These are phyloP conservation scores for Lagopus muta DNA, from an alignment of 2,113 vertebrate genomes.

Conservation along the genomic window DNA sequence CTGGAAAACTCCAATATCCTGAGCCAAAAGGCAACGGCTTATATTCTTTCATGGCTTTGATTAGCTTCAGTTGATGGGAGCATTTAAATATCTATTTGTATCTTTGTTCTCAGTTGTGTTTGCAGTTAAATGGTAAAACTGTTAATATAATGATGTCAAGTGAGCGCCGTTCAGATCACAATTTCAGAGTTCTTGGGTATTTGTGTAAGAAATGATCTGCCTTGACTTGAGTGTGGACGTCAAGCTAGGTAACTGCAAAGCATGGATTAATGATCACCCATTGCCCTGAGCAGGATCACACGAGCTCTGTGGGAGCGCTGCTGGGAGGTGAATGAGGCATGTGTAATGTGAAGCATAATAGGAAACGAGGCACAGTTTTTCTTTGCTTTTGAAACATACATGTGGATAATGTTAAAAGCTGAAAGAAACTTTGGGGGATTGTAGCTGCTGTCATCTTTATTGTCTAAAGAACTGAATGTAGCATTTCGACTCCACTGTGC, in stretches of 20 bases:
- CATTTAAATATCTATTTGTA: not conserved
- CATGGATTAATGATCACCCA: not conserved
- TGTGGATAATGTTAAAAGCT: not conserved
- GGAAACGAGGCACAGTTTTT: not conserved
- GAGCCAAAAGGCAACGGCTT: not conserved
- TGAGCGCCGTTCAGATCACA: not conserved
- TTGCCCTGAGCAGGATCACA: not conserved
- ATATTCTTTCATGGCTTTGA: not conserved
- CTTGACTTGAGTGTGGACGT: not conserved
- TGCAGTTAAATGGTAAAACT: not conserved
- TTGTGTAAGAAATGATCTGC: not conserved
- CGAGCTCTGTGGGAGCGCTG: not conserved
- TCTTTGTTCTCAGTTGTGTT: not conserved
- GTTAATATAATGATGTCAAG: not conserved
- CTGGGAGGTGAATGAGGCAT: not conserved
- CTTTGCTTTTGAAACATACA: not conserved
- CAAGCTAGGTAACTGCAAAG: not conserved
- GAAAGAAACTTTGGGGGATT: not conserved
- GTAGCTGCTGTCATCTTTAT: conserved; percentile 1
- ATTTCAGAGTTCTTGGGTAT: not conserved
- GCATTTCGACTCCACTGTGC: not conserved
- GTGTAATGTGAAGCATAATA: not conserved
- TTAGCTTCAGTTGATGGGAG: not conserved
- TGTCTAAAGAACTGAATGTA: conserved; percentile 14
- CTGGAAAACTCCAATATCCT: not conserved